Conservation (phyloP, 2,113 vertebrate species). For the Ahaetulla prasina region DNA sequence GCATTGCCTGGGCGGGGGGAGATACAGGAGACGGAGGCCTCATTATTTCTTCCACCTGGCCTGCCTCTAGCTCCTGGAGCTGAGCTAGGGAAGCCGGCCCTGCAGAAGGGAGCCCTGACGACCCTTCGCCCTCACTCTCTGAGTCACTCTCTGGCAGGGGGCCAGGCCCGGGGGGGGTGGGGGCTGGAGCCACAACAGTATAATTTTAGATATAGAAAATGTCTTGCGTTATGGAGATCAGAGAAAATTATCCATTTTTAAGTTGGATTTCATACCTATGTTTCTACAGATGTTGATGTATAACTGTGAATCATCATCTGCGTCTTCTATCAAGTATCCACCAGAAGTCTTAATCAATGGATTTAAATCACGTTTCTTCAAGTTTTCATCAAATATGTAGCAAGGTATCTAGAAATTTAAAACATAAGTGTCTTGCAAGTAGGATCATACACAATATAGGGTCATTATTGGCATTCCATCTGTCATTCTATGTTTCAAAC, state of each 20-base stretch:
- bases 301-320: slow-evolving; percentile 77
- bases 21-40: too few relatives aligned
- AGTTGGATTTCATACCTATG: slow-evolving; percentile 70
- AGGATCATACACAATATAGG: background rate
- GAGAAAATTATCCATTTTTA: background rate
- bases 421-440: background rate
- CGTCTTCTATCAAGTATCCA: slow-evolving; percentile 88
- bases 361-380: slow-evolving; percentile 88
- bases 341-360: slow-evolving; percentile 82
- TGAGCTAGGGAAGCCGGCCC: too few relatives aligned
- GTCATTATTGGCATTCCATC: background rate
- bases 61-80: too few relatives aligned
- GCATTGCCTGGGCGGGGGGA: too few relatives aligned
- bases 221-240: background rate
- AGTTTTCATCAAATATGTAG: slow-evolving; percentile 78
- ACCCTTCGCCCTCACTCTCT: too few relatives aligned
- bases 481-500: background rate
- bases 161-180: too few relatives aligned
- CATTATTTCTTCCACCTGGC: too few relatives aligned
- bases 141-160: too few relatives aligned
- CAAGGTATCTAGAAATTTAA: slow-evolving; percentile 82
- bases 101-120: too few relatives aligned
- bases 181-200: too few relatives aligned
- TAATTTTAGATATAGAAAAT: background rate
- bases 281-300: slow-evolving; percentile 94